These are phyloP conservation scores for Trididemnum clinides DNA, from an alignment of 23 tunicate species.

Conservation along the genomic window DNA sequence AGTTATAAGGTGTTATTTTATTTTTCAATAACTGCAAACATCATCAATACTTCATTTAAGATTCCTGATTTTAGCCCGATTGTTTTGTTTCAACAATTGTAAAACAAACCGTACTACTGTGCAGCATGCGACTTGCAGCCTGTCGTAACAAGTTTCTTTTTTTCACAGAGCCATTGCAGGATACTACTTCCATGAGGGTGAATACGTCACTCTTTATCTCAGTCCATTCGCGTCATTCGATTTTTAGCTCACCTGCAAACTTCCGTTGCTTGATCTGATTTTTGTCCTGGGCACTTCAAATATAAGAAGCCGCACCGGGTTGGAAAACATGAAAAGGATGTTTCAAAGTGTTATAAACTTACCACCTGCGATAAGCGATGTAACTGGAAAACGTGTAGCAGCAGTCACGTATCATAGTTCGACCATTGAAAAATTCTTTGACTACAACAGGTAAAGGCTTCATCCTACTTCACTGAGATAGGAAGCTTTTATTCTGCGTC, in stretches of 20 bases:
- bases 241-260: not conserved
- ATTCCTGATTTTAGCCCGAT: no score
- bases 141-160: no score
- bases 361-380: not conserved
- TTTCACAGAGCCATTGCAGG: not conserved
- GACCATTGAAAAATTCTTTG: no score
- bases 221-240: not conserved
- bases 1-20: no score
- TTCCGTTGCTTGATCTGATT: conserved; percentile 24
- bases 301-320: not conserved
- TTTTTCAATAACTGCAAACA: no score
- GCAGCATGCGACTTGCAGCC: no score
- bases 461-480: no score
- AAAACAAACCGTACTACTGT: no score
- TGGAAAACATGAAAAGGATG: not conserved
- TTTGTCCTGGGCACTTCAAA: conserved; percentile 9
- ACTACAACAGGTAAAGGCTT: not conserved
- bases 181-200: no score
- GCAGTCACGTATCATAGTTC: conserved; percentile 13
- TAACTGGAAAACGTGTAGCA: conserved; percentile 28
- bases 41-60: no score
- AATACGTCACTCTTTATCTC: not conserved
- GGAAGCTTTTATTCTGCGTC: no score
- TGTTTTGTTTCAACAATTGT: no score
- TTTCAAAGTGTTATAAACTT: not conserved